A percentile compares a stretch with the other conserved stretches of the same genome.
Conservation (phyloP, 2,113 vertebrate genomes). For the Lycaon pictus region DNA sequence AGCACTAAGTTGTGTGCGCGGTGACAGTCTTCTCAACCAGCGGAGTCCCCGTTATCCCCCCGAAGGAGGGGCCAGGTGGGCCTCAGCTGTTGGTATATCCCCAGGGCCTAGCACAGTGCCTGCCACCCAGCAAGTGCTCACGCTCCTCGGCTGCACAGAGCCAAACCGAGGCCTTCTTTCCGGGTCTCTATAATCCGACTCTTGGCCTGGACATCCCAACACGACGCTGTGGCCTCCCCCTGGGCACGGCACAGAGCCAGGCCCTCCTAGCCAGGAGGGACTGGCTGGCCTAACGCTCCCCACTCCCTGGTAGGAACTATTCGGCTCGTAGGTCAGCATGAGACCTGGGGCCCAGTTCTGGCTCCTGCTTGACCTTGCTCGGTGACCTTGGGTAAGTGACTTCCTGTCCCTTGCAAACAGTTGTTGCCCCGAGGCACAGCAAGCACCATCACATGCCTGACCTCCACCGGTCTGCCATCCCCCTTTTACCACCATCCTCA, state of each 20-base stretch:
- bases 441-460: neutral
- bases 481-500: neutral
- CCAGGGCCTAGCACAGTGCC: neutral
- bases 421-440: neutral
- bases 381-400: neutral
- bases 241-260: rapidly evolving
- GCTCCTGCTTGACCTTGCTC: neutral
- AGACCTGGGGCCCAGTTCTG: neutral
- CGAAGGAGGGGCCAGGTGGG: rapidly evolving
- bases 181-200: neutral
- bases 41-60: neutral
- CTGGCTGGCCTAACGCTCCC: no score
- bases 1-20: neutral
- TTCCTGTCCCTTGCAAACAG: neutral
- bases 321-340: neutral
- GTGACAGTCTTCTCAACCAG: neutral
- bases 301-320: neutral
- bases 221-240: no score
- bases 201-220: no score
- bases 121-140: neutral
- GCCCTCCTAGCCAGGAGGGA: neutral
- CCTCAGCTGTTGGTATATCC: neutral
- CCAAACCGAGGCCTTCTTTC: neutral
- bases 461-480: neutral
- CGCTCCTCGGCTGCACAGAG: neutral